phyloP scores from a whole-genome alignment of 2,888 invertebrate species.

The Panopea generosa region DNA sequence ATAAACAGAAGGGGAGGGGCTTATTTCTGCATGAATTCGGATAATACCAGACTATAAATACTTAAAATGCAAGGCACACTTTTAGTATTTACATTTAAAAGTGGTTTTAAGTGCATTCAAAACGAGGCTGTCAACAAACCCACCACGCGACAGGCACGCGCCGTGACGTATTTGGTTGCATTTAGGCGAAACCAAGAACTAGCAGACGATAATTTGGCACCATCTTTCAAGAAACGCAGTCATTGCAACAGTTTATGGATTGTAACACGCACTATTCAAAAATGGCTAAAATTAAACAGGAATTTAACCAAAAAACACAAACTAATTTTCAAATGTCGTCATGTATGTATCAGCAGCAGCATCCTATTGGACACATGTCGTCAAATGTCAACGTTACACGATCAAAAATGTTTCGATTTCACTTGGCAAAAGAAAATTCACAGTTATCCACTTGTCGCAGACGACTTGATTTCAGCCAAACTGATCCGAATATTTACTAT shows the following conservation, averaged over 20 bases:
- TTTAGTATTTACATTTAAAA: slow-evolving; percentile 65
- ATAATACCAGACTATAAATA: slow-evolving; percentile 62
- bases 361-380: slow-evolving; percentile 43
- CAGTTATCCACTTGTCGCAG: slow-evolving; percentile 51
- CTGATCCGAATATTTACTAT: slow-evolving; percentile 57
- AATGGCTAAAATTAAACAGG: slow-evolving; percentile 48
- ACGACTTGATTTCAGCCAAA: slow-evolving; percentile 70
- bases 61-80: slow-evolving; percentile 58
- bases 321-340: slow-evolving; percentile 53
- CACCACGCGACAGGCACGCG: slow-evolving; percentile 67
- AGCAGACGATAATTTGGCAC: slow-evolving; percentile 58
- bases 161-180: slow-evolving; percentile 45
- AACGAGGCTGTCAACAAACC: slow-evolving; percentile 65
- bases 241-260: slow-evolving; percentile 13
- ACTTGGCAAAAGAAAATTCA: slow-evolving; percentile 58
- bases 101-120: slow-evolving; percentile 55
- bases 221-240: slow-evolving; percentile 22
- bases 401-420: slow-evolving; percentile 55
- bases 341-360: slow-evolving; percentile 53
- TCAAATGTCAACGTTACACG: slow-evolving; percentile 26
- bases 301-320: slow-evolving; percentile 25
- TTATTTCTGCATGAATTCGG: slow-evolving; percentile 50
- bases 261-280: slow-evolving; percentile 6
- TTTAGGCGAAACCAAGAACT: slow-evolving; percentile 29
- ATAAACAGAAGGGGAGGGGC: slow-evolving; percentile 53